Evolutionary conservation across 2,888 invertebrate species (phyloP).

Genomic region (Tetramorium bicarinatum): DNA sequence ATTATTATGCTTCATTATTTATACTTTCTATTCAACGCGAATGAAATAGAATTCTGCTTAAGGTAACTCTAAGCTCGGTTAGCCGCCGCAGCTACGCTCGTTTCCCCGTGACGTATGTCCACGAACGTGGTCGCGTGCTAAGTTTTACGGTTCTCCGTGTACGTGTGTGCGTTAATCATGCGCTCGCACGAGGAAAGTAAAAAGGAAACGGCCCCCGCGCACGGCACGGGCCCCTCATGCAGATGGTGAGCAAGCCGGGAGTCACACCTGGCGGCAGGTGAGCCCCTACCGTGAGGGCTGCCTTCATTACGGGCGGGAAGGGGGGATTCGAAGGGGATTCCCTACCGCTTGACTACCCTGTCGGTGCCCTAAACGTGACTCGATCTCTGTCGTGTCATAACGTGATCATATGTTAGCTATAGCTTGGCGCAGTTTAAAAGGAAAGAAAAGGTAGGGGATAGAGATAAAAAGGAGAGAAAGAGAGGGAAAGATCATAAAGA

Average conservation of each 20-base stretch:
- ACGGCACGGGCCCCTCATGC: slow-evolving; percentile 79
- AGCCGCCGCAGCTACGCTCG: slow-evolving; percentile 23
- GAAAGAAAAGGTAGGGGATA: not conserved
- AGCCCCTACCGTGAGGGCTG: slow-evolving; percentile 75
- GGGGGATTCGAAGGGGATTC: slow-evolving; percentile 31
- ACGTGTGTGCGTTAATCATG: slow-evolving; percentile 46
- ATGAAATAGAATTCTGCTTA: not conserved
- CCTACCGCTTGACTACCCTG: not conserved
- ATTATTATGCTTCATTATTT: not conserved
- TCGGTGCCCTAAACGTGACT: slow-evolving; percentile 16
- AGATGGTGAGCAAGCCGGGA: slow-evolving; percentile 77
- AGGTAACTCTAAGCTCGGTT: slow-evolving; percentile 5
- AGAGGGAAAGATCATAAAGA: not conserved
- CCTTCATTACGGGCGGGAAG: slow-evolving; percentile 59
- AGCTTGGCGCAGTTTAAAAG: slow-evolving; percentile 39
- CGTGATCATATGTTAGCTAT: slow-evolving; percentile 69
- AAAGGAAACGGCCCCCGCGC: slow-evolving; percentile 78
- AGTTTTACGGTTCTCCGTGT: slow-evolving; percentile 23
- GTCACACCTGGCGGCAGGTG: slow-evolving; percentile 82
- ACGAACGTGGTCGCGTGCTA: slow-evolving; percentile 65
- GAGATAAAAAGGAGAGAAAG: not conserved
- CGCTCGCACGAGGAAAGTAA: slow-evolving; percentile 70
- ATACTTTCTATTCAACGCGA: not conserved
- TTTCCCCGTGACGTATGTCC: slow-evolving; percentile 59
- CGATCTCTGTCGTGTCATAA: slow-evolving; percentile 53